These are phyloP conservation scores for Busseola fusca DNA, from an alignment of 2,888 invertebrate species.

Conservation along the genomic window DNA sequence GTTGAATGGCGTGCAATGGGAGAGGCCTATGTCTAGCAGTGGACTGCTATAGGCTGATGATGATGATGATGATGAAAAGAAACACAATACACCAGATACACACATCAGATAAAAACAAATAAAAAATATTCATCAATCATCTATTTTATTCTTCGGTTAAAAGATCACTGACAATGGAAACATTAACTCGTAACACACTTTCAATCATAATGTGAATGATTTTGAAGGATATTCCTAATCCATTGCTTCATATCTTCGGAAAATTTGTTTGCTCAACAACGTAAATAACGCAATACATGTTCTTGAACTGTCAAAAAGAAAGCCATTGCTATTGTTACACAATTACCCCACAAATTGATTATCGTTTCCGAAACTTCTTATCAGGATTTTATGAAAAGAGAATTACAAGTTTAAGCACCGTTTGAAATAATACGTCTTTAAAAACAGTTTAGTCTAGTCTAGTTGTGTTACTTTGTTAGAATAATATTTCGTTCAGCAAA, in stretches of 20 bases:
- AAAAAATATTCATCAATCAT: no score
- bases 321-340: neutral
- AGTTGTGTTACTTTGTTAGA: neutral
- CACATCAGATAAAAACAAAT: no score
- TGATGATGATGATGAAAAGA: no score
- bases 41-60: no score
- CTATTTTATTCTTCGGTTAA: neutral
- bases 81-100: no score
- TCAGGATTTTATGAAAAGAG: neutral
- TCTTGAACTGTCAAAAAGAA: neutral
- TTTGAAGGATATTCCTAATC: neutral
- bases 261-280: neutral
- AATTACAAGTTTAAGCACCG: neutral
- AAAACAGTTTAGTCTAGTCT: neutral
- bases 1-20: no score
- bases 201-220: neutral
- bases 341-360: neutral
- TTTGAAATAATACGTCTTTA: neutral
- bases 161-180: neutral
- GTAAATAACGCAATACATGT: neutral
- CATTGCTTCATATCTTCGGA: neutral
- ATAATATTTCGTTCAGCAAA: neutral
- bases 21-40: no score
- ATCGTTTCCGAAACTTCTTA: neutral
- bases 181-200: neutral